phyloP scores from a whole-genome alignment of 2,797 vertebrate genomes.

The Liparis tanakae region DNA sequence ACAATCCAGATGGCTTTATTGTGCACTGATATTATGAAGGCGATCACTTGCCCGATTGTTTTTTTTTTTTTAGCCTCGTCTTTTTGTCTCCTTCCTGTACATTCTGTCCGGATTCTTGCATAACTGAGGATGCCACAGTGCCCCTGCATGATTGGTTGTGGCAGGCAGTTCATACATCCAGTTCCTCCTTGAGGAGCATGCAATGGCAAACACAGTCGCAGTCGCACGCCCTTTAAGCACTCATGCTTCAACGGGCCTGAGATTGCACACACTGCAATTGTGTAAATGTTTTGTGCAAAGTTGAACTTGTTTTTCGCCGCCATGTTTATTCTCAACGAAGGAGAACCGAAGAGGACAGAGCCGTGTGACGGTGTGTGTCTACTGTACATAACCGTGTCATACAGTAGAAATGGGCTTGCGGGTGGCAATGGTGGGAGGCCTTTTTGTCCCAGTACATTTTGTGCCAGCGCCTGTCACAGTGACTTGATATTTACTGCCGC shows the following conservation, averaged over 20 bases:
- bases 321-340: conserved; percentile 21
- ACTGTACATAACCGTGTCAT: conserved; percentile 15
- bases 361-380: background rate
- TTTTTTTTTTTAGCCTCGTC: background rate
- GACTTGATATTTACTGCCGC: conserved; percentile 49
- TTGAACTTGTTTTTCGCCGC: background rate
- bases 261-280: background rate
- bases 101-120: conserved; percentile 50
- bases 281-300: conserved; percentile 31
- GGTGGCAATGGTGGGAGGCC: conserved; percentile 46
- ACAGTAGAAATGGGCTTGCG: conserved; percentile 26
- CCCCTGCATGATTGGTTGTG: conserved; percentile 41
- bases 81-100: conserved; percentile 26
- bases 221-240: conserved; percentile 12
- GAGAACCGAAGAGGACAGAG: conserved; percentile 30
- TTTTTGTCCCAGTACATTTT: conserved; percentile 73
- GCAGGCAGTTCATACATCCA: conserved; percentile 25
- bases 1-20: conserved; percentile 1
- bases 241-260: conserved; percentile 10
- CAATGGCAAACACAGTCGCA: background rate
- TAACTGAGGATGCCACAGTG: conserved; percentile 30
- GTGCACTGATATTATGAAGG: background rate
- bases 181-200: conserved; percentile 18
- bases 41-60: background rate
- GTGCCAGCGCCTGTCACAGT: conserved; percentile 58